A percentile compares a stretch with the other conserved stretches of the same genome.
Conservation (phyloP, 2,113 vertebrate species). For the Myiopsitta monachus region DNA sequence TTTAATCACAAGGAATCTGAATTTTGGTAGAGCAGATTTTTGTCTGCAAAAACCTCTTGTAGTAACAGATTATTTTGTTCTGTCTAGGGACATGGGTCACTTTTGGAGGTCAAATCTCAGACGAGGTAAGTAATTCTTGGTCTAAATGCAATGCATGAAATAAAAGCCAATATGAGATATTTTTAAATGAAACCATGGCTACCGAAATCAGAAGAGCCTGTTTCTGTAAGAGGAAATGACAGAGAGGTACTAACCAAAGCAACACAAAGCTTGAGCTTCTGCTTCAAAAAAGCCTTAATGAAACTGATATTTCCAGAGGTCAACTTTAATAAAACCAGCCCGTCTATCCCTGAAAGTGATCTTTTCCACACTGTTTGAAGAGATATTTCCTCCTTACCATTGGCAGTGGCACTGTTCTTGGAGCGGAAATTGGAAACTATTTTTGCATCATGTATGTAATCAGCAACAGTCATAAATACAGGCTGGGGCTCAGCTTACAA, state of each 20-base stretch:
- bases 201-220: not conserved
- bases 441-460: not conserved
- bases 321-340: not conserved
- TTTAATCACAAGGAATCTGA: not conserved
- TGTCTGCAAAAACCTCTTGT: fast-evolving
- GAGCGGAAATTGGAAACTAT: not conserved
- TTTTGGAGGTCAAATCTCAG: slow-evolving; percentile 96
- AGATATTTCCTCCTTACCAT: fast-evolving
- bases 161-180: not conserved
- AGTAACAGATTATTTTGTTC: not conserved
- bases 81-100: slow-evolving; percentile 95
- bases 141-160: not conserved
- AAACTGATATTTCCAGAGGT: not conserved
- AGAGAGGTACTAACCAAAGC: not conserved
- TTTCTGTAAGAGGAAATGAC: not conserved
- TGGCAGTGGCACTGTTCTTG: fast-evolving
- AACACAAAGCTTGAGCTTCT: not conserved
- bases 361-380: not conserved
- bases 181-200: not conserved
- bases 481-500: not conserved
- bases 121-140: slow-evolving; percentile 84
- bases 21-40: not conserved
- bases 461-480: fast-evolving
- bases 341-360: not conserved
- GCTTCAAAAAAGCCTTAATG: not conserved